Evolutionary conservation across 2,888 invertebrate species (phyloP), one percentile per base, ranked within the genome.

Genomic region (Chloroclysta siterata): DNA sequence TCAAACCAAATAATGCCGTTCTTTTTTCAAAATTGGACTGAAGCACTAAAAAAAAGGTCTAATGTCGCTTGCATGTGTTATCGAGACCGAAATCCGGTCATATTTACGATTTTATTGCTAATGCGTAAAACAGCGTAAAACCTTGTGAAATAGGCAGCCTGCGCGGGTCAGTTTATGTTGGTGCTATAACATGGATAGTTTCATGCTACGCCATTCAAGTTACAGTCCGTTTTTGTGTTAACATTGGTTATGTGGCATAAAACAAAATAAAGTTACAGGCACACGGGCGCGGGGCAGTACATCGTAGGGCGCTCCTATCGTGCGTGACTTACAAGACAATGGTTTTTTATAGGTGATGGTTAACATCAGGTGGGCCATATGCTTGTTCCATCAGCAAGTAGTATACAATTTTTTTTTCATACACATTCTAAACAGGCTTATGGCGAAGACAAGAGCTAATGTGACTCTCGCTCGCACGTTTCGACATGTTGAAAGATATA

Each of bases 41-140:
- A 10, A 11, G 8, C 11, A 10, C 33, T 79, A 75, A 77, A 75
- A 71, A 70, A 29, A 29, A 54, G 58, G 52, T 52, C 22, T 56
- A 29, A 60, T 41, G 44, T 62, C 57, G 33, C 39, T 52, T 58
- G 53, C 57, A 57, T 53, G 60, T 50, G 54, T 56, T 58, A 53
- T 42, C 55, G 42, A 61, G 47, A 44, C 57, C 61, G 60, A 69
- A 64, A 59, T 60, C 54, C 22, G 28, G 33, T 44, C 61, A 56
- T 68, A 66, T 59, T 65, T 67, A 61, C 22, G 65, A 42, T 63
- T 63, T 69, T 65, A 65, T 63, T 60, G 59, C 46, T 46, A 33
- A 15, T 50, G 41, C 57, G 51, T 60, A 59, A 61, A 66, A 51
- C 63, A 36, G 44, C 50, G 51, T 65, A 60, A 41, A 54, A 60